Evolutionary conservation across 2,797 vertebrate genomes (phyloP), one percentile per base, ranked within the genome.

Genomic region (Brachyalestes nurse): DNA sequence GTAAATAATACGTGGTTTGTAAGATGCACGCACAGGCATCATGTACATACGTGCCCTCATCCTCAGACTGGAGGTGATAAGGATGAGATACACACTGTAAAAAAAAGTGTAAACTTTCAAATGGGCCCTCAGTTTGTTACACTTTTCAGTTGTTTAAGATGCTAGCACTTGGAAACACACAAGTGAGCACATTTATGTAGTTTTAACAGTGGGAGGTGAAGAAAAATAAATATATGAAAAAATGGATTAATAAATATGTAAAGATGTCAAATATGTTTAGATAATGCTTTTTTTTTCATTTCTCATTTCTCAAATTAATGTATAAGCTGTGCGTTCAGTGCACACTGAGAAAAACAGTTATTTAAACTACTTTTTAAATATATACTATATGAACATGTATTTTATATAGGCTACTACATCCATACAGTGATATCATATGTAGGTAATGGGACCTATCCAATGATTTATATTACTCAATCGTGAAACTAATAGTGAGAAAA

Each of bases 41-140:
- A 72, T 40, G 70, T 72, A 40, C 51, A 57, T 57, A 28, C 51
- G n/a, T 72, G 25, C 51, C 51, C 10, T n/a, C 70, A 38, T 55
- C 51, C 9, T 72, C 17, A 72, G 51, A 57, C n/a, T 38, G 17
- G 16, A 57, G 25, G 70, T 40, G 25, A 53, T 38, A 71, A 12
- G 28, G 21, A 17, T 8, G 51, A 55, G 17, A 19, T 10, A 13
- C 1, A 19, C 25, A 38, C 71, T 58, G 71, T 21, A 21, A 58
- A 73, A 69, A 69, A 49, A 55, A 19, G 16, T 42, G 19, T 16
- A 2, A n/a, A 19, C 38, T 9, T 55, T 58, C 21, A 58, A 80
- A 75, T 7, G 42, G 38, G 64, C 21, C 40, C 40, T 40, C 34
- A 49, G 73, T 69, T 6, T 49, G 0, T 0, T 42, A 21, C 51